Conservation (phyloP, 2,797 vertebrate genomes). For the Pangasius djambal region DNA sequence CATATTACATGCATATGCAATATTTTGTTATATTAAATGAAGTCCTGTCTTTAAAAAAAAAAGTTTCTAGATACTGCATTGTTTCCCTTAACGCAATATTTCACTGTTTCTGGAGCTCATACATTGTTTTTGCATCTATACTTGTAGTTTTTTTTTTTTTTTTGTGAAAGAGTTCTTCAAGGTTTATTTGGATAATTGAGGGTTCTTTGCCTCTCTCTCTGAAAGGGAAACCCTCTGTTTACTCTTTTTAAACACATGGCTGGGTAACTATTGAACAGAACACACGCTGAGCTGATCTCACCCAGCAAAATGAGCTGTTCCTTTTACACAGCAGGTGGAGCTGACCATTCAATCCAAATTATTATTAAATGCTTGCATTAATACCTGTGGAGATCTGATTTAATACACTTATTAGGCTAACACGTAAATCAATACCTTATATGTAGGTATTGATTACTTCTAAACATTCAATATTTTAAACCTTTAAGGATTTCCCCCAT, state of each 20-base stretch:
- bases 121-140: neutral
- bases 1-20: too few relatives aligned
- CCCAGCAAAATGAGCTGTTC: constrained; percentile 16
- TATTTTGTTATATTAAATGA: neutral
- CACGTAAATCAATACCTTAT: neutral
- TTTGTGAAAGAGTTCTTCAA: too few relatives aligned
- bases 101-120: neutral
- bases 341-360: neutral
- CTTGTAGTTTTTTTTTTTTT: too few relatives aligned
- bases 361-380: neutral
- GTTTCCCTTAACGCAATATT: neutral
- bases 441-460: neutral
- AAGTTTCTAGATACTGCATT: neutral
- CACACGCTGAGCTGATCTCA: constrained; percentile 17
- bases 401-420: neutral
- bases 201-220: neutral
- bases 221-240: constrained; percentile 27
- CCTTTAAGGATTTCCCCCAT: neutral
- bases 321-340: constrained; percentile 11
- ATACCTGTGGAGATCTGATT: neutral
- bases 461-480: neutral
- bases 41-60: neutral
- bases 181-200: constrained; percentile 5
- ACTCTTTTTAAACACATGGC: neutral
- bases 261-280: constrained; percentile 24